phyloP scores from a whole-genome alignment of 2,113 vertebrate genomes.

The Oreochromis aureus region DNA sequence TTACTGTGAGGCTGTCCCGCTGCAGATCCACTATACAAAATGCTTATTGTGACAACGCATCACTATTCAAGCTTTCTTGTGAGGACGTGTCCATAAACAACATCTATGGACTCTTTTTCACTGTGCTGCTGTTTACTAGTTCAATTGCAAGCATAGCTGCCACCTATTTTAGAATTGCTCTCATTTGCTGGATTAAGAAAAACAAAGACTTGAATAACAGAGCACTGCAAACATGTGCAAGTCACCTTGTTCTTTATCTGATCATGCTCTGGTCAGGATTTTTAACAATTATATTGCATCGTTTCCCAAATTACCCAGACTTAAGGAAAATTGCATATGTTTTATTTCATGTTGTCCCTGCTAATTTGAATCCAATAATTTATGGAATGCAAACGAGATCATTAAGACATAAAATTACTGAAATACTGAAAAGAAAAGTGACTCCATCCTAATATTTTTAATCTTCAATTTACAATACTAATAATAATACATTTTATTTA shows the following conservation, averaged over 20 bases:
- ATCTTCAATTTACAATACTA: not conserved
- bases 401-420: constrained; percentile 33
- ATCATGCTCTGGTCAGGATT: constrained; percentile 54
- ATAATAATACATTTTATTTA: not conserved
- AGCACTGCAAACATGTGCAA: constrained; percentile 56
- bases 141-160: constrained; percentile 43
- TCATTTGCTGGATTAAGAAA: constrained; percentile 51
- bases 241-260: constrained; percentile 56
- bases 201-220: constrained; percentile 51
- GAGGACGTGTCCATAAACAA: constrained; percentile 54
- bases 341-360: constrained; percentile 58
- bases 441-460: not conserved
- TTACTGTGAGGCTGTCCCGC: constrained; percentile 40
- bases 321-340: constrained; percentile 48
- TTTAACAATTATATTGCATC: constrained; percentile 54
- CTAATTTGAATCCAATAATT: constrained; percentile 59
- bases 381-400: constrained; percentile 50
- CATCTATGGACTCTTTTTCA: constrained; percentile 60
- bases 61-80: constrained; percentile 61
- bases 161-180: constrained; percentile 55
- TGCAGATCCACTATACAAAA: constrained; percentile 44
- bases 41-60: constrained; percentile 54
- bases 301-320: constrained; percentile 48
- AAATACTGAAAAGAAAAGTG: constrained; percentile 28
- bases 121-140: constrained; percentile 49